phyloP scores from a whole-genome alignment of 2,888 invertebrate species.

The Ophion costatus region DNA sequence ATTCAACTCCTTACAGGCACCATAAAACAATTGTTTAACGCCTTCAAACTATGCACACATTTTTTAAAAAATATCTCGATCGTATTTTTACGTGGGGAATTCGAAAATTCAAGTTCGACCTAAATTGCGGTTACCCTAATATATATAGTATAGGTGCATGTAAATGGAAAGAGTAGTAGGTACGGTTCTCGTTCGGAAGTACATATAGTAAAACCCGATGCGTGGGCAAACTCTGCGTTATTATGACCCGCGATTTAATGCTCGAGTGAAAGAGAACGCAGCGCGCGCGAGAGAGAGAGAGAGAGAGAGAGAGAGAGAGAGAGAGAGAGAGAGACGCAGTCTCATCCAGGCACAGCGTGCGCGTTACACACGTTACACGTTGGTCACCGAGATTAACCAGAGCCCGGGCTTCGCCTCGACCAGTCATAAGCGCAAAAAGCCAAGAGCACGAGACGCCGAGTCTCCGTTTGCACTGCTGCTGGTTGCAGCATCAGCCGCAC shows the following conservation, averaged over 20 bases:
- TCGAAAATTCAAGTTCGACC: too few relatives aligned
- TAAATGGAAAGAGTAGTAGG: slow-evolving; percentile 9
- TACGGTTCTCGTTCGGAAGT: slow-evolving; percentile 37
- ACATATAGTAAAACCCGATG: slow-evolving; percentile 66
- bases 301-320: slow-evolving; percentile 3
- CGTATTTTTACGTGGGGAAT: too few relatives aligned
- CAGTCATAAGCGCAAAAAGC: slow-evolving; percentile 21
- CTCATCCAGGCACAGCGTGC: slow-evolving; percentile 40
- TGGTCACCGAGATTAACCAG: slow-evolving; percentile 44
- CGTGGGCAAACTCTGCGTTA: slow-evolving; percentile 72
- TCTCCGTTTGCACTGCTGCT: slow-evolving; percentile 22
- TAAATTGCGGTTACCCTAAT: too few relatives aligned
- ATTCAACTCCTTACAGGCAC: too few relatives aligned
- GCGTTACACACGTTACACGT: slow-evolving; percentile 59
- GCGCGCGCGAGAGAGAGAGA: background rate
- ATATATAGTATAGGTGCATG: too few relatives aligned
- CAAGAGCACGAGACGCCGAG: slow-evolving; percentile 14
- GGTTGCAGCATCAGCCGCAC: slow-evolving; percentile 10
- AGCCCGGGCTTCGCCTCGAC: slow-evolving; percentile 1
- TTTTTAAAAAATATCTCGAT: too few relatives aligned
- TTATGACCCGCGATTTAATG: slow-evolving; percentile 75
- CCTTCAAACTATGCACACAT: too few relatives aligned
- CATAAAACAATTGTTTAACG: too few relatives aligned
- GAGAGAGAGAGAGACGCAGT: slow-evolving; percentile 2
- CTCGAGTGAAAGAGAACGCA: slow-evolving; percentile 52